Evolutionary conservation across 2,888 invertebrate genomes (phyloP).

Genomic region (Drosophila buzzatii): DNA sequence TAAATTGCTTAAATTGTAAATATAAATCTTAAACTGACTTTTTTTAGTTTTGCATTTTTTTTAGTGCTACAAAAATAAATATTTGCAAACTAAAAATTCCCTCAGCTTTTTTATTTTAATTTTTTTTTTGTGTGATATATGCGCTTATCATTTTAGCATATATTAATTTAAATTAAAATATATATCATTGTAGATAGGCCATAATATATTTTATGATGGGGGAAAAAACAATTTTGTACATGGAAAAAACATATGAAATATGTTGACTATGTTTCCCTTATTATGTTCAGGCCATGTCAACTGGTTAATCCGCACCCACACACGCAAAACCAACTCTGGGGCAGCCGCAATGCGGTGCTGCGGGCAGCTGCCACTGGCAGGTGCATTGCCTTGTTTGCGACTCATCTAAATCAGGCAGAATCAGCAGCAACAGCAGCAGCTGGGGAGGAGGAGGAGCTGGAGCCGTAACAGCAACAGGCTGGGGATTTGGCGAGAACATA

Average conservation of each 20-base stretch:
- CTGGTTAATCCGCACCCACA: constrained; percentile 15
- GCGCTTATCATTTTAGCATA: not conserved
- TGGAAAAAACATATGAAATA: not conserved
- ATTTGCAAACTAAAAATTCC: no score
- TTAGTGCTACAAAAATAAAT: no score
- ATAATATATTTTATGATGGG: not conserved
- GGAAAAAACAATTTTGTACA: not conserved
- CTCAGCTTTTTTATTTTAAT: not conserved
- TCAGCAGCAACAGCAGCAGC: not conserved
- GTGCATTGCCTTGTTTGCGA: constrained; percentile 22
- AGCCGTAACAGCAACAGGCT: constrained; percentile 4
- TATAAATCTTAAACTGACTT: not conserved
- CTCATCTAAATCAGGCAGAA: constrained; percentile 28
- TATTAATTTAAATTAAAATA: not conserved
- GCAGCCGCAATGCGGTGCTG: constrained; percentile 28
- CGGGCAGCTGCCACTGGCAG: constrained; percentile 24
- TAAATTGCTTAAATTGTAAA: not conserved
- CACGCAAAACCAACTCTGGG: not conserved
- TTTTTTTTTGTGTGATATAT: not conserved
- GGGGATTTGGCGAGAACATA: constrained; percentile 42
- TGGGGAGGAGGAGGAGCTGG: not conserved
- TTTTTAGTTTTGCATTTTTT: not conserved
- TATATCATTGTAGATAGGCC: not conserved
- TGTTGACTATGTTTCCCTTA: not conserved
- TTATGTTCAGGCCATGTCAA: not conserved